Percentiles rank a stretch among this genome's conserved stretches.
Conservation (phyloP, 2,888 invertebrate genomes). For the Tanytarsus gracilentus region DNA sequence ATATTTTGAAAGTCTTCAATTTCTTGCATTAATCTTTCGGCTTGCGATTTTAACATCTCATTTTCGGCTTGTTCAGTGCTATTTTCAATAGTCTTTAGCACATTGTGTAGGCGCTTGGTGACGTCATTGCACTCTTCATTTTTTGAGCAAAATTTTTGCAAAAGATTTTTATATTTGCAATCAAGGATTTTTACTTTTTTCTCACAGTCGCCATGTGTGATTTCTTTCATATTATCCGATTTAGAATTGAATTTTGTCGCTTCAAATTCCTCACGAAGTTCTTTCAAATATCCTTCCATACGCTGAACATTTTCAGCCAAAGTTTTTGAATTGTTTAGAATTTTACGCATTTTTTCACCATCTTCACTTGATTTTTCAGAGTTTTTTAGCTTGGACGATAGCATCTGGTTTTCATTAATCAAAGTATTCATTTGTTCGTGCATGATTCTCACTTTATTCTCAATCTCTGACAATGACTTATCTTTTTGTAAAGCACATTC, state of each 20-base stretch:
- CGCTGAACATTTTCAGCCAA: background rate
- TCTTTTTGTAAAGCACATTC: background rate
- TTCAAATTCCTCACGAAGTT: background rate
- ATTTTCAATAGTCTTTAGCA: background rate
- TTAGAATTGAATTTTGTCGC: background rate
- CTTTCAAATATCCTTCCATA: background rate
- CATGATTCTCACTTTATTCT: background rate
- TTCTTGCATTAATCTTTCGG: background rate
- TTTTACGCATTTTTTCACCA: background rate
- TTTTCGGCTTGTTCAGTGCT: background rate
- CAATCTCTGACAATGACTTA: background rate
- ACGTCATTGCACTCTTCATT: slow-evolving; percentile 34
- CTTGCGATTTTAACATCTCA: background rate
- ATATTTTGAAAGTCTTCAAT: slow-evolving; percentile 36
- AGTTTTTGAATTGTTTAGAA: background rate
- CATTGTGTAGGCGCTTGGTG: background rate
- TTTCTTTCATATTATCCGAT: background rate
- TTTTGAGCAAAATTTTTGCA: slow-evolving; percentile 38
- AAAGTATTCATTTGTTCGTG: background rate
- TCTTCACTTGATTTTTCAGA: background rate
- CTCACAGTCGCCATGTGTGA: background rate
- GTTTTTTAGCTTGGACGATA: background rate
- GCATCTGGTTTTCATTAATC: background rate
- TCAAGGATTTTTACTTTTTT: background rate
- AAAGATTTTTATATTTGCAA: slow-evolving; percentile 35